A percentile compares a stretch with the other conserved stretches of the same genome.
These are phyloP conservation scores for Patiria pectinifera DNA, from an alignment of 53 echinoderm and acorn worm genomes.

Conservation along the genomic window DNA sequence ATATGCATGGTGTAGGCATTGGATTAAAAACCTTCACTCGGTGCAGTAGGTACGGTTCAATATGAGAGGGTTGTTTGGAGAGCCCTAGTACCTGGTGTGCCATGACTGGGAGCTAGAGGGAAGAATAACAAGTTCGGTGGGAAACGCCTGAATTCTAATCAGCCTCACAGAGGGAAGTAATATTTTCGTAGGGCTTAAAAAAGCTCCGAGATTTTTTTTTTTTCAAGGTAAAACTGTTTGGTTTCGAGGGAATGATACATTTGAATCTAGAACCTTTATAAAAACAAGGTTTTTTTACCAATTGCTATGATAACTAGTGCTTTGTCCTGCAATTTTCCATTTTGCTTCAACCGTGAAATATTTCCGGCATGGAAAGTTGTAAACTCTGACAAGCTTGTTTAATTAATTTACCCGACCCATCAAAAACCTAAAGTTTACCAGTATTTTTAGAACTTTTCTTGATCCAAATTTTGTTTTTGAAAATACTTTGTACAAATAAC, in stretches of 20 bases:
- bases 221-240: not conserved
- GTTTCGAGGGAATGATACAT: not conserved
- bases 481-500: too few relatives aligned
- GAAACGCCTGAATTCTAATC: constrained; percentile 32
- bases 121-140: constrained; percentile 48
- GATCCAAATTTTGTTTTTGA: too few relatives aligned
- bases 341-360: too few relatives aligned
- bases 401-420: too few relatives aligned
- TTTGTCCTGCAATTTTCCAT: too few relatives aligned
- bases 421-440: too few relatives aligned
- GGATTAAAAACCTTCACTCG: not conserved
- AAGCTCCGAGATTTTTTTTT: not conserved
- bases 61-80: constrained; percentile 24
- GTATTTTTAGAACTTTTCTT: too few relatives aligned
- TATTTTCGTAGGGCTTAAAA: not conserved
- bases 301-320: too few relatives aligned
- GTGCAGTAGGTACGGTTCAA: constrained; percentile 1
- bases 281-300: too few relatives aligned
- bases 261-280: too few relatives aligned
- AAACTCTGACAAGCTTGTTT: too few relatives aligned
- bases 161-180: not conserved
- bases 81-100: constrained; percentile 50
- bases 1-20: not conserved
- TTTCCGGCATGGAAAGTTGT: too few relatives aligned
- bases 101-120: constrained; percentile 29